Evolutionary conservation across 2,888 invertebrate genomes (phyloP), one percentile per base, ranked within the genome.

Genomic region (Seladonia tumulorum): DNA sequence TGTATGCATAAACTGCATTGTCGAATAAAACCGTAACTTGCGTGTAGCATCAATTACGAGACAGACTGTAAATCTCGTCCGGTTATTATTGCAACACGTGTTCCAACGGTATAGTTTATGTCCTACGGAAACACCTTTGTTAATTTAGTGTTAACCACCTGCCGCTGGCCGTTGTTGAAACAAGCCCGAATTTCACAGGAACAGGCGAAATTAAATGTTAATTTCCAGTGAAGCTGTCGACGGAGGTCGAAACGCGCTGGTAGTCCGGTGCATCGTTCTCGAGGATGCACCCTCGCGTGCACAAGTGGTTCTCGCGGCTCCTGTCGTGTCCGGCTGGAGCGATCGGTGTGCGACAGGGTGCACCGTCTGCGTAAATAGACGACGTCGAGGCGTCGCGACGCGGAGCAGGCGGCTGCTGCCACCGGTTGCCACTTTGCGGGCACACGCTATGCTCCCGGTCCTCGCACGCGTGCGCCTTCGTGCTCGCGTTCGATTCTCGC

Each of bases 361-460:
- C 90, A 88, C 85, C 88, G 90, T 88, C 88, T 80, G 82, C 89
- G 85, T 85, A 87, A 88, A 87, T 87, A 87, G 83, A 82, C 77
- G 77, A 53, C 53, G 53, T 74, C 35, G 74, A 39, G 66, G 82
- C 53, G 76, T 71, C 60, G 66, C 42, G 79, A 71, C 45, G 73
- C 60, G 57, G 73, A 72, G 81, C 47, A 39, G 72, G 81, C 74
- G 82, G 84, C 83, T 82, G 88, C 83, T 91, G 86, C 91, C 90
- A 91, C 90, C 91, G 90, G 91, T 90, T 91, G 91, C 91, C 91
- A 91, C 91, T 91, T 91, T 86, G 90, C 83, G 84, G 85, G 86
- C 82, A 63, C 82, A 82, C 88, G 85, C 81, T 84, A 80, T 78
- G 75, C 45, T 45, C 47, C 18, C 16, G 47, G 73, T 66, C 77